Evolutionary conservation across 2,797 vertebrate species (phyloP).

Genomic region (Brachyrhaphis roseni): DNA sequence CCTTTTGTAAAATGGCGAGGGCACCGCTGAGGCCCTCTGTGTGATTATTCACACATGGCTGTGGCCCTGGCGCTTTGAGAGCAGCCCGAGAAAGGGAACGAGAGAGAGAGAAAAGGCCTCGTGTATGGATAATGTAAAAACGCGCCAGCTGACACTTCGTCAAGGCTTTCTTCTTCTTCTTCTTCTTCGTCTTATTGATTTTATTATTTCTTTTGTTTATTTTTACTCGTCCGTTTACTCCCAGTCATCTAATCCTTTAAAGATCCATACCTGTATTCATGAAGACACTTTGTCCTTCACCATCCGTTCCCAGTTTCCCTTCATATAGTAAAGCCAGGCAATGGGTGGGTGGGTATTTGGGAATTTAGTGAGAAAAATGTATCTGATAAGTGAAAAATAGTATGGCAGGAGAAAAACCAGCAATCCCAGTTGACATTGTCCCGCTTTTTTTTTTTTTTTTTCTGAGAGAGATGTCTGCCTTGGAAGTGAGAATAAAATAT

Average conservation of each 20-base stretch:
- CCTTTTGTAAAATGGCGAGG: conserved; percentile 72
- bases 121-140: conserved; percentile 81
- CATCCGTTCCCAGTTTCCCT: conserved; percentile 78
- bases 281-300: conserved; percentile 57
- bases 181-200: conserved; percentile 19
- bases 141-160: conserved; percentile 69
- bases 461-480: conserved; percentile 71
- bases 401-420: conserved; percentile 80
- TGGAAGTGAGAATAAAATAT: conserved; percentile 78
- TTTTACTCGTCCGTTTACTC: conserved; percentile 44
- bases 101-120: conserved; percentile 72
- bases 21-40: conserved; percentile 74
- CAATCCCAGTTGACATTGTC: conserved; percentile 75
- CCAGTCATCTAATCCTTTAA: conserved; percentile 39
- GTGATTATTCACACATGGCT: conserved; percentile 85
- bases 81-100: conserved; percentile 54
- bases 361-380: conserved; percentile 68
- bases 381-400: conserved; percentile 84
- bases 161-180: conserved; percentile 55
- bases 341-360: conserved; percentile 58
- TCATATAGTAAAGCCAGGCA: conserved; percentile 66
- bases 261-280: conserved; percentile 54
- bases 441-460: conserved; percentile 59
- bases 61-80: conserved; percentile 70
- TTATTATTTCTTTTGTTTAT: background rate